Conservation (phyloP, 2,797 vertebrate genomes). For the Geotrypetes seraphini region DNA sequence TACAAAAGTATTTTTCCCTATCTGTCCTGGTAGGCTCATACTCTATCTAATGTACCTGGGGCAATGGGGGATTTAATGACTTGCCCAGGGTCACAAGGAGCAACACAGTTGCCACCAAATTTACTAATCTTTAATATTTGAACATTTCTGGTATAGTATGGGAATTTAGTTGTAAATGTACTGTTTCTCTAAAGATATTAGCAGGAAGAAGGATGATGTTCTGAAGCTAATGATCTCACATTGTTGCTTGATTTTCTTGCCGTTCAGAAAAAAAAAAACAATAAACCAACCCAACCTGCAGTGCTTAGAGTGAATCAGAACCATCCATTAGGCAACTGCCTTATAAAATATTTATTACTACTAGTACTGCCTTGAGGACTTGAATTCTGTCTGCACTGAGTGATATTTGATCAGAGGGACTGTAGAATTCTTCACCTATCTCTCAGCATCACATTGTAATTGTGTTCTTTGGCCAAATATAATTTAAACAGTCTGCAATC, state of each 20-base stretch:
- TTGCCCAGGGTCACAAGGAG: too few relatives aligned
- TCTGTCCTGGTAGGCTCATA: too few relatives aligned
- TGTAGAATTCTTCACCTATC: conserved; percentile 10
- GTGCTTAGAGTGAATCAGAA: conserved; percentile 9
- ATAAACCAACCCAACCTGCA: too few relatives aligned
- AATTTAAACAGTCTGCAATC: conserved; percentile 23
- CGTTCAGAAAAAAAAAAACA: not conserved
- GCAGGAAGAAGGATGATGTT: not conserved
- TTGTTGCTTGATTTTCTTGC: not conserved
- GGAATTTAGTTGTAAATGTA: not conserved
- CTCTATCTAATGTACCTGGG: too few relatives aligned
- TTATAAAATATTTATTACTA: conserved; percentile 32
- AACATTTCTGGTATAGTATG: not conserved
- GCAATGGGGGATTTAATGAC: too few relatives aligned
- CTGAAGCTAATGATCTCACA: not conserved
- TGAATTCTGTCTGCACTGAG: conserved; percentile 20
- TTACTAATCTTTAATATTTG: not conserved
- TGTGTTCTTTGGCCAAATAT: conserved; percentile 25
- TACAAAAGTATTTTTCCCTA: too few relatives aligned
- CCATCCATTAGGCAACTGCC: conserved; percentile 15
- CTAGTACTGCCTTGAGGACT: conserved; percentile 18
- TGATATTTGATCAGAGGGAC: conserved; percentile 25
- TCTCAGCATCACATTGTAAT: not conserved
- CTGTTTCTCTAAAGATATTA: not conserved
- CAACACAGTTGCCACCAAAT: too few relatives aligned